These are phyloP conservation scores for Caenorhabditis sp. DNA, from an alignment of 2,888 invertebrate species.

Conservation along the genomic window DNA sequence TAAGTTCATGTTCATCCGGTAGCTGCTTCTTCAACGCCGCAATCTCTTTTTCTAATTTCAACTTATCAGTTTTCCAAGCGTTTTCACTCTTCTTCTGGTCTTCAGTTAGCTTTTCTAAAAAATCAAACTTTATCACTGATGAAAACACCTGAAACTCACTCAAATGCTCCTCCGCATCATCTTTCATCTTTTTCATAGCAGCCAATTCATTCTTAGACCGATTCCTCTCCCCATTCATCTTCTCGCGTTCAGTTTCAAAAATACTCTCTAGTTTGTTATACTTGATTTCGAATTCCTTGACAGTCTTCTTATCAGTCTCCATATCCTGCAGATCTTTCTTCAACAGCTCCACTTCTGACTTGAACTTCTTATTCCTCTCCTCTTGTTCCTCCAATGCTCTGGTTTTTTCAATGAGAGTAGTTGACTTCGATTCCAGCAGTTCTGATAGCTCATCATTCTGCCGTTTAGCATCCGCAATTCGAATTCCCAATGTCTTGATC, in stretches of 20 bases:
- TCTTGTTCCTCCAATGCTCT: constrained; percentile 74
- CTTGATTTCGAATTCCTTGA: constrained; percentile 82
- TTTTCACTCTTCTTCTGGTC: constrained; percentile 68
- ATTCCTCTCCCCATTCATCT: constrained; percentile 78
- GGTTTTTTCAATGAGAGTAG: constrained; percentile 77
- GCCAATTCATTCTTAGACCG: constrained; percentile 78
- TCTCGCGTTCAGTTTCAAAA: constrained; percentile 80
- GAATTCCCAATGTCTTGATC: constrained; percentile 72
- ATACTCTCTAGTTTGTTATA: constrained; percentile 82
- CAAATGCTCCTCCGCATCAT: constrained; percentile 77
- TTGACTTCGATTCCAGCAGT: constrained; percentile 68
- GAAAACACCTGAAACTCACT: constrained; percentile 48
- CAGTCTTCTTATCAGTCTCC: constrained; percentile 79
- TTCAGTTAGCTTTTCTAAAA: constrained; percentile 67
- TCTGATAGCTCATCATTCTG: constrained; percentile 71
- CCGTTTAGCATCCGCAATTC: constrained; percentile 69
- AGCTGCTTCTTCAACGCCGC: constrained; percentile 69
- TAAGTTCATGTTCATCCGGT: constrained; percentile 57
- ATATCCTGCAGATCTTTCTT: constrained; percentile 70
- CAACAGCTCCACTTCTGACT: constrained; percentile 57
- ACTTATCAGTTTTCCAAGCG: constrained; percentile 66
- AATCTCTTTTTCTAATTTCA: constrained; percentile 70
- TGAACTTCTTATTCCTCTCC: constrained; percentile 63
- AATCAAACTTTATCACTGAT: background rate
- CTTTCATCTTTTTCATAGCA: constrained; percentile 78